Percentiles rank a stretch among this genome's conserved stretches.
Evolutionary conservation across 2,797 vertebrate genomes (phyloP).

Genomic region (Psittacula derbiana): DNA sequence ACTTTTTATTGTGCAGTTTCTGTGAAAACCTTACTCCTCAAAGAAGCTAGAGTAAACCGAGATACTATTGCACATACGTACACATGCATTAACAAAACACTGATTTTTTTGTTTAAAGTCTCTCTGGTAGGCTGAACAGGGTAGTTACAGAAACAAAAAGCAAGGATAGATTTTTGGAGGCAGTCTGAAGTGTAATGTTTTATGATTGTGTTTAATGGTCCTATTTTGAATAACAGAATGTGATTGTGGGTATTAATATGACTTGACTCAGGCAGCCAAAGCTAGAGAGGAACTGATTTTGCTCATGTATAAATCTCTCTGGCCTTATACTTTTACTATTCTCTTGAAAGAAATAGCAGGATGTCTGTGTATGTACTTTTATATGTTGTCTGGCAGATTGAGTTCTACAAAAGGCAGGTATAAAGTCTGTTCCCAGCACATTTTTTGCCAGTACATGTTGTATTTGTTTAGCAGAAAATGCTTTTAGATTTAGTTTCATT

Average conservation of each 20-base stretch:
- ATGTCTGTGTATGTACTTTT: neutral
- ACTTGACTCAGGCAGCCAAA: neutral
- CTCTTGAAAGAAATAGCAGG: neutral
- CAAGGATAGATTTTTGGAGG: neutral
- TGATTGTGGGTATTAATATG: neutral
- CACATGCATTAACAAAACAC: neutral
- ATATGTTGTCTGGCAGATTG: neutral
- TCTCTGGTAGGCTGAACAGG: neutral
- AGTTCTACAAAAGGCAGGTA: neutral
- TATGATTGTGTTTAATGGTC: neutral
- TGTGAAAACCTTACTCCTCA: neutral
- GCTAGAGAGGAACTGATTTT: neutral
- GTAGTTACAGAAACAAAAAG: neutral
- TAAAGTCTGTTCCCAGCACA: neutral
- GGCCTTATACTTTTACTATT: neutral
- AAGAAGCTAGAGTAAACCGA: neutral
- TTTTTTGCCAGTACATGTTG: neutral
- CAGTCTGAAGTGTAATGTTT: neutral
- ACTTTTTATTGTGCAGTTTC: neutral
- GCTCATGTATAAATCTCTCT: neutral
- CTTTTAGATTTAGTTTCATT: neutral
- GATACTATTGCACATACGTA: neutral
- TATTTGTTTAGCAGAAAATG: neutral
- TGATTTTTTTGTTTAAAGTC: neutral
- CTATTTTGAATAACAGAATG: neutral